Evolutionary conservation across 2,888 invertebrate species (phyloP), one percentile per base, ranked within the genome.

Genomic region (Apamea crenata): DNA sequence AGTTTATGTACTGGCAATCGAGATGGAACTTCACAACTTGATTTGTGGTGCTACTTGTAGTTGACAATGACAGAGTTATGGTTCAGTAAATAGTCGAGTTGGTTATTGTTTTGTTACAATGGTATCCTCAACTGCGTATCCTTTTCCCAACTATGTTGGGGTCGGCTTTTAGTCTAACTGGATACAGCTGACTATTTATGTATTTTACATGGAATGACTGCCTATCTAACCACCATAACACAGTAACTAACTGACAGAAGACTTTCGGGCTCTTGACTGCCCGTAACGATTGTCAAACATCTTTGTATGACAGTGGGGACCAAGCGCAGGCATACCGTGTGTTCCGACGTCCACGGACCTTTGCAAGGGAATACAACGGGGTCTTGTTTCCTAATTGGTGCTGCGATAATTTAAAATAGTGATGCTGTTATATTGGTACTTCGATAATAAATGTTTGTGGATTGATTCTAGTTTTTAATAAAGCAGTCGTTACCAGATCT

Each of bases 1-100:
- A 83, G 61, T 82, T 80, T 53, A 32, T 59, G 71, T 14, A 29
- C n/a, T 16, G 29, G 36, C n/a, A 63, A 74, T 80, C 1, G n/a
- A 50, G 50, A 36, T 44, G n/a, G 8, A 70, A 73, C 32, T 76
- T 61, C 16, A 12, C n/a, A 69, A 76, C 63, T 7, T 66, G 53
- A 76, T 76, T 73, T 70, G 73, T 50, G 14, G 29, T 21, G 4
- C 50, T 68, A 16, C 32, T 66, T 40, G n/a, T 68, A 16, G 40
- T 66, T 40, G n/a, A 25, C 29, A n/a, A 14, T 69, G 21, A 16
- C 21, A 21, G 12, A 16, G 18, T 65, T 79, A 50, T 71, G 61
- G 10, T 74, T 50, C 14, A 59, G 4, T 16, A 29, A 72, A 67
- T 32, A 40, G 18, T 3, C 3, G 7, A 7, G 29, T 53, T 44